A percentile compares a stretch with the other conserved stretches of the same genome.
phyloP scores from a whole-genome alignment of 2,113 vertebrate genomes.

The Mus musculus region GRCm39 chr13:57147501-57148000 shows the following conservation, averaged over 20 bases:
- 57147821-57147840: background rate
- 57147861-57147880: background rate
- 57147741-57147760: background rate
- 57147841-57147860: background rate
- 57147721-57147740: background rate
- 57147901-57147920: background rate
- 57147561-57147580: background rate
- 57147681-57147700: background rate
- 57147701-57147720: background rate
- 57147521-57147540: background rate
- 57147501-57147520: background rate
- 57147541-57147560: background rate
- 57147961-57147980: background rate
- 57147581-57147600: background rate
- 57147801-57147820: background rate
- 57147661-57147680: background rate
- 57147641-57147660: background rate
- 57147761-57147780: background rate
- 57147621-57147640: background rate
- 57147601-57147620: background rate
- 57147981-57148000: background rate
- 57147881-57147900: background rate
- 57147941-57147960: background rate
- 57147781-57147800: background rate
- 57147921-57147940: background rate